Percentiles rank a stretch among this genome's conserved stretches.
Evolutionary conservation across 2,888 invertebrate genomes (phyloP).

Genomic region (Busseola fusca): DNA sequence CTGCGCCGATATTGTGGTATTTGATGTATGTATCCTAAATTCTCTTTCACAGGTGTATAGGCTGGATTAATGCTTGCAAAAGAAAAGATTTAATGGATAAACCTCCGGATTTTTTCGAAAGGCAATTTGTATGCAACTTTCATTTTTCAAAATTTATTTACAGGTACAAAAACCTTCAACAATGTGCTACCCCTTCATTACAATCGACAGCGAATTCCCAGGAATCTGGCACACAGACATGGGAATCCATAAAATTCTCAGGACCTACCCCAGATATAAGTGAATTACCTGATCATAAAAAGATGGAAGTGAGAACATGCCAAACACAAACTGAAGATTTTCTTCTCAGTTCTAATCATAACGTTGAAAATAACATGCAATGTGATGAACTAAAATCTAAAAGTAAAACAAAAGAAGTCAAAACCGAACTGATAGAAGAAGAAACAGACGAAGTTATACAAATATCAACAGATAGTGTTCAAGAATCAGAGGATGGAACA

Average conservation of each 20-base stretch:
- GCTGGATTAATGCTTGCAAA: slow-evolving; percentile 22
- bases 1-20: background rate
- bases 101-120: background rate
- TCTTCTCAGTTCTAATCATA: background rate
- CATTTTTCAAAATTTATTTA: slow-evolving; percentile 25
- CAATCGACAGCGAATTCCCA: background rate
- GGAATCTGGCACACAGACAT: slow-evolving; percentile 27
- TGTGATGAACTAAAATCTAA: background rate
- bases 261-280: background rate
- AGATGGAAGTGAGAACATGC: background rate
- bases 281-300: background rate
- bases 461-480: background rate
- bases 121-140: slow-evolving; percentile 23
- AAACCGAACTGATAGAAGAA: background rate
- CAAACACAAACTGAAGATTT: slow-evolving; percentile 21
- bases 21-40: background rate
- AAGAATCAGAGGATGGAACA: background rate
- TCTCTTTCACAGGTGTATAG: slow-evolving; percentile 19
- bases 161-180: background rate
- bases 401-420: slow-evolving; percentile 1
- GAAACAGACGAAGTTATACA: background rate
- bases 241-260: background rate
- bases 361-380: slow-evolving; percentile 9
- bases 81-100: slow-evolving; percentile 16
- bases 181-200: slow-evolving; percentile 4